phyloP scores from a whole-genome alignment of 2,888 invertebrate genomes.

The Agonopterix alstromeriana region DNA sequence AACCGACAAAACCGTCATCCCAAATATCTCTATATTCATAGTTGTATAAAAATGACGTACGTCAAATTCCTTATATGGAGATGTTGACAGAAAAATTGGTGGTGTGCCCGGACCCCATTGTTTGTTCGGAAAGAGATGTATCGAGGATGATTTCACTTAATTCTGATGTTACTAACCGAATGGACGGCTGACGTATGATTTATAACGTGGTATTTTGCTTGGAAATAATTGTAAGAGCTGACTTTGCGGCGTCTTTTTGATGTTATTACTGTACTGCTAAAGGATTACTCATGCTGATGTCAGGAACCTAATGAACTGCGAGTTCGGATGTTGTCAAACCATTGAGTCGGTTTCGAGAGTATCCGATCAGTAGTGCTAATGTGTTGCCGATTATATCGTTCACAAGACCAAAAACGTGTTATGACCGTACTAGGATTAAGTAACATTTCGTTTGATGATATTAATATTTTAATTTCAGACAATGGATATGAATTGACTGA shows the following conservation, averaged over 20 bases:
- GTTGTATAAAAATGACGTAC: slow-evolving; percentile 42
- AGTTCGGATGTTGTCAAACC: no score
- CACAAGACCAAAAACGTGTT: no score
- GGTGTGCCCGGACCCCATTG: slow-evolving; percentile 37
- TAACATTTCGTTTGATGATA: no score
- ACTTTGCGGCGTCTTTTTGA: slow-evolving; percentile 1
- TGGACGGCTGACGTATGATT: slow-evolving; percentile 24
- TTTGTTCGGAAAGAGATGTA: slow-evolving; percentile 42
- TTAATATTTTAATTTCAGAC: no score
- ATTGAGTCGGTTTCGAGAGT: no score
- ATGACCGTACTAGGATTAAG: no score
- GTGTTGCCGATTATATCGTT: no score
- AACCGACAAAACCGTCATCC: slow-evolving; percentile 44
- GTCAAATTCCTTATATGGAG: slow-evolving; percentile 9
- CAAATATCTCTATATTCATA: slow-evolving; percentile 52
- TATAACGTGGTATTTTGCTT: slow-evolving; percentile 14
- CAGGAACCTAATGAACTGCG: no score
- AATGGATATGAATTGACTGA: no score
- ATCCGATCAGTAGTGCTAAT: no score
- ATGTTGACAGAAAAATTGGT: slow-evolving; percentile 55
- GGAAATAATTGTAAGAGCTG: not conserved
- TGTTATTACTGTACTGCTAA: not conserved
- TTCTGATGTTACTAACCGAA: slow-evolving; percentile 28
- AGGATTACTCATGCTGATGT: no score
- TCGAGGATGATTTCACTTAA: slow-evolving; percentile 37